Evolutionary conservation across 2,888 invertebrate genomes (phyloP), one percentile per base, ranked within the genome.

Genomic region (Strigamia maritima): DNA sequence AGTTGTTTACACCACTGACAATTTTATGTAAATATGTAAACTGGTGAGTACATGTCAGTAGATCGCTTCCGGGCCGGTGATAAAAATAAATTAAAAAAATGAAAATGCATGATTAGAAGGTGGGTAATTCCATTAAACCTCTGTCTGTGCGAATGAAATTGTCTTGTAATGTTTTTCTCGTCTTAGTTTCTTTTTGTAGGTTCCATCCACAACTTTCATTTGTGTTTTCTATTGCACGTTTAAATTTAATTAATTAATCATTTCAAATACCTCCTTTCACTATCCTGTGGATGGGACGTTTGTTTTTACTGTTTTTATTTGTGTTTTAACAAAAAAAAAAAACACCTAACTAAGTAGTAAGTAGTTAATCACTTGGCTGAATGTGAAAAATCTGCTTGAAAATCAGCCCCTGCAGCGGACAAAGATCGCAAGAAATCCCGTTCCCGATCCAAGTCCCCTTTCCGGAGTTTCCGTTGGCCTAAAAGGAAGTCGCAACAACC

Each of bases 381-480:
- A 79, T 79, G 75, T 79, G 74, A 79, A 65, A 54, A 65, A 54
- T 77, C 77, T 78, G 78, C 78, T 70, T 70, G 78, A 31, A n/a
- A 28, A 78, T 40, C 82, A 83, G 82, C 83, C 81, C 82, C 83
- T 77, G 82, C 82, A 80, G 80, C 81, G 77, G 82, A 81, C 70
- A 83, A 84, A 81, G 83, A 83, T 76, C 81, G 82, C 80, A 83
- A 83, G 80, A 93, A 93, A 90, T 91, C 92, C 86, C 91, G 94
- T 83, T 94, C 95, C 84, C 91, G 95, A 85, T 95, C 95, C 89
- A 95, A 95, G 89, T 95, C 95, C 84, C 95, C 95, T 81, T 95
- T 95, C 91, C 90, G 94, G 86, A 94, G 94, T 89, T 94, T 94
- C 90, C 90, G 94, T 82, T 94, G 94, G 94, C 92, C 92, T 89